Conservation (phyloP, 2,113 vertebrate genomes). For the human (Homo sapiens) region DNA sequence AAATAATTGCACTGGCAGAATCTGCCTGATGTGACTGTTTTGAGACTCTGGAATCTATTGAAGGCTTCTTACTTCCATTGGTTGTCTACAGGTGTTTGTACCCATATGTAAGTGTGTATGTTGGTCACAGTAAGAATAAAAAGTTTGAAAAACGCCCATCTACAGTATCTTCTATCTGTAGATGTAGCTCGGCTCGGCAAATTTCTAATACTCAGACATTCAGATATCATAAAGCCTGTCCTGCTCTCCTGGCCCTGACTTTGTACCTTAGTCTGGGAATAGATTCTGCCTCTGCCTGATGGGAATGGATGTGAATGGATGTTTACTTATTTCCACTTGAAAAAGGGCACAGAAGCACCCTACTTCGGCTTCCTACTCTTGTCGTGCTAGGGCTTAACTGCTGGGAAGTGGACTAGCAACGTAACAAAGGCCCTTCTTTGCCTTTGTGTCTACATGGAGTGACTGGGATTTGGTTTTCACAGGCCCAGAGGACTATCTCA, state of each 20-base stretch:
- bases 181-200: not conserved
- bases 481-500: not conserved
- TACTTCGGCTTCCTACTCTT: not conserved
- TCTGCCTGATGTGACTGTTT: too few species aligned
- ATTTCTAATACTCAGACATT: not conserved
- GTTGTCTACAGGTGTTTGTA: not conserved
- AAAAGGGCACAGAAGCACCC: not conserved
- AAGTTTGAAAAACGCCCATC: not conserved
- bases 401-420: not conserved
- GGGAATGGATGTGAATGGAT: not conserved
- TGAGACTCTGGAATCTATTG: too few species aligned
- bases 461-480: not conserved
- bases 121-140: not conserved
- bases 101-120: not conserved
- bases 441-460: not conserved
- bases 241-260: not conserved
- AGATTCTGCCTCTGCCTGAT: not conserved
- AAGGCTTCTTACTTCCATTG: too few species aligned
- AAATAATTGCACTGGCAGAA: too few species aligned
- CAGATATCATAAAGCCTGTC: not conserved
- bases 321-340: conserved; percentile 22
- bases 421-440: not conserved
- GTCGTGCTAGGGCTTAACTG: not conserved
- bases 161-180: not conserved
- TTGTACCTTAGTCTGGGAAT: not conserved